Percentiles rank a stretch among this genome's conserved stretches.
These are phyloP conservation scores for Anthopleura sola DNA, from an alignment of 64 coral and sea anemone species.

Conservation along the genomic window DNA sequence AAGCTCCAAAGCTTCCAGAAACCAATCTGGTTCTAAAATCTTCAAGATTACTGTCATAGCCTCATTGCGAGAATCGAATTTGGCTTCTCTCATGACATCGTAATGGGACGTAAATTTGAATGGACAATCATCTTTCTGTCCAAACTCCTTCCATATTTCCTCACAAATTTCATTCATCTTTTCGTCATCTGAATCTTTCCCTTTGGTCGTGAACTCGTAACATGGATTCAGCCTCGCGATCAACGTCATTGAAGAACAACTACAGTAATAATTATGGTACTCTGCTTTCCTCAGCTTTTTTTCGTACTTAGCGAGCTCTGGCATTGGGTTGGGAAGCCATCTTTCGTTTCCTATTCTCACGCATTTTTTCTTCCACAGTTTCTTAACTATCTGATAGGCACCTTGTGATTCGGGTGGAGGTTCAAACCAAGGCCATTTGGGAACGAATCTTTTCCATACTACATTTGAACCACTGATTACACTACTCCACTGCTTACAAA, in stretches of 20 bases:
- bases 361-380: slow-evolving; percentile 5
- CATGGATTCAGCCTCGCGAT: not conserved
- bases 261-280: not conserved
- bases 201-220: slow-evolving; percentile 24
- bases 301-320: slow-evolving; percentile 21
- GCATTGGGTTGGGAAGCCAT: slow-evolving; percentile 43
- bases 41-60: not conserved
- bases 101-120: not conserved
- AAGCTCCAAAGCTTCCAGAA: not conserved
- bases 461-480: not conserved
- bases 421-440: slow-evolving; percentile 34
- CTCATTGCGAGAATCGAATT: not conserved
- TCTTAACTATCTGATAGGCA: not conserved
- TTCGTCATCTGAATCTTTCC: not conserved
- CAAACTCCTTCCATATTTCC: not conserved
- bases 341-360: slow-evolving; percentile 36
- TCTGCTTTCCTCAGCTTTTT: slow-evolving; percentile 5
- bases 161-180: not conserved
- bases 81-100: not conserved
- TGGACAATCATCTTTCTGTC: not conserved
- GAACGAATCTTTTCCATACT: slow-evolving; percentile 28
- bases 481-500: slow-evolving; percentile 31
- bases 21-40: not conserved
- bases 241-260: not conserved
- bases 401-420: not conserved